phyloP scores from a whole-genome alignment of 2,888 invertebrate species.

The Stenichneumon culpator region DNA sequence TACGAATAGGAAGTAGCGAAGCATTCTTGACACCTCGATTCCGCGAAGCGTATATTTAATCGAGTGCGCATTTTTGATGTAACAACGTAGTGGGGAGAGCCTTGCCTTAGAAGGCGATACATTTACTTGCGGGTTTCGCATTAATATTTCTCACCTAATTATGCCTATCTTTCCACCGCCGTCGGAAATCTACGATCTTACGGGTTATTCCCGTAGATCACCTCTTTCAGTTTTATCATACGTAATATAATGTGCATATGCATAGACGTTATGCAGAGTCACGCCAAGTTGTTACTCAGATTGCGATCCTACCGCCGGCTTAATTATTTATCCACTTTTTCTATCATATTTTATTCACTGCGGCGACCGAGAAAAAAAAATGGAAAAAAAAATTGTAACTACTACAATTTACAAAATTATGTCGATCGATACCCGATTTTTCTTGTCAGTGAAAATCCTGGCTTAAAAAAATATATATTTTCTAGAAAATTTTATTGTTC shows the following conservation, averaged over 20 bases:
- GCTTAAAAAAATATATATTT: too few relatives aligned
- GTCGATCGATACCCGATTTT: background rate
- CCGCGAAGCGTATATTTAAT: constrained; percentile 46
- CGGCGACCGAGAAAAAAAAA: background rate
- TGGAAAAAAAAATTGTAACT: background rate
- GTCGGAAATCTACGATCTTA: constrained; percentile 78
- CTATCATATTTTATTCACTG: constrained; percentile 16
- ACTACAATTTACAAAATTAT: background rate
- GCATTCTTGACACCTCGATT: constrained; percentile 71
- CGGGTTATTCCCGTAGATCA: constrained; percentile 66
- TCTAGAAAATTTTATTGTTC: too few relatives aligned
- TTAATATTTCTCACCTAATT: constrained; percentile 79
- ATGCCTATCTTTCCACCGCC: constrained; percentile 72
- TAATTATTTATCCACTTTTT: constrained; percentile 76
- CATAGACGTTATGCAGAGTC: constrained; percentile 77
- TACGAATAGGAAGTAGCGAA: constrained; percentile 68
- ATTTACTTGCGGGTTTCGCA: constrained; percentile 74
- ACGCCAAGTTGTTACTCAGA: constrained; percentile 82
- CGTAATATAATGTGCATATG: constrained; percentile 61
- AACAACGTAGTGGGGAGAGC: constrained; percentile 28
- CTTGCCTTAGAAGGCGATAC: constrained; percentile 68
- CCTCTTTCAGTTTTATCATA: background rate
- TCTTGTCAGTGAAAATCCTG: background rate
- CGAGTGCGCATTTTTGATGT: constrained; percentile 73
- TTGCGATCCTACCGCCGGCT: constrained; percentile 75